A percentile compares a stretch with the other conserved stretches of the same genome.
phyloP scores from a whole-genome alignment of 2,113 vertebrate species.

The Oreochromis niloticus region DNA sequence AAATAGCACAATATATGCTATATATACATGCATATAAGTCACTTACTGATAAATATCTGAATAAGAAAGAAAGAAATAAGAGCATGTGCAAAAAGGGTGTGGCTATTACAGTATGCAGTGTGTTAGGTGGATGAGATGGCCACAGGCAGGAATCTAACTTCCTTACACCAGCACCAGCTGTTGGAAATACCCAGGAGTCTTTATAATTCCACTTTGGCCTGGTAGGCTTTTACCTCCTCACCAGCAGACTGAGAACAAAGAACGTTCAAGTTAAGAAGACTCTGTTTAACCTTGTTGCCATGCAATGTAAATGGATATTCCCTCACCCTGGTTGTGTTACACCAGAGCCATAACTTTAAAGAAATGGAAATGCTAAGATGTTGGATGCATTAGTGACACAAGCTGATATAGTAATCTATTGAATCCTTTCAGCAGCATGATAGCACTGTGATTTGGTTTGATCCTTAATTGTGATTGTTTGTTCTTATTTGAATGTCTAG shows the following conservation, averaged over 20 bases:
- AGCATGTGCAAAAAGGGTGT: not conserved
- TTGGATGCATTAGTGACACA: not conserved
- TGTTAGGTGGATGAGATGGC: not conserved
- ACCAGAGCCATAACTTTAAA: not conserved
- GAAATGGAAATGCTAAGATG: not conserved
- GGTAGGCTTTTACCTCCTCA: not conserved
- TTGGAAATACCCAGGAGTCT: not conserved
- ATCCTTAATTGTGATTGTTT: not conserved
- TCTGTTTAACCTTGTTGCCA: not conserved
- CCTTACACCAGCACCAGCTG: not conserved
- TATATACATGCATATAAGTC: not conserved
- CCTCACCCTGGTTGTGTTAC: not conserved
- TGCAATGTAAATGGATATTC: not conserved
- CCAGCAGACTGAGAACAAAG: not conserved
- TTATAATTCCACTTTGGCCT: not conserved
- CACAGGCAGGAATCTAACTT: not conserved
- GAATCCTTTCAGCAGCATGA: not conserved
- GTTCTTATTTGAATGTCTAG: not conserved
- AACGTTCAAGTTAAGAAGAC: not conserved
- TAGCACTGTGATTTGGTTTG: not conserved
- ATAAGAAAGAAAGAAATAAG: not conserved
- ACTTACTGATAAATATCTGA: not conserved
- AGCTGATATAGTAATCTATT: not conserved
- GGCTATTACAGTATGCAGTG: not conserved
- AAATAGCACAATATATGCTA: not conserved